Percentiles rank a stretch among this genome's conserved stretches.
Conservation (phyloP, 1,140 invertebrate genomes). For the Pachypeltis micranthus region DNA sequence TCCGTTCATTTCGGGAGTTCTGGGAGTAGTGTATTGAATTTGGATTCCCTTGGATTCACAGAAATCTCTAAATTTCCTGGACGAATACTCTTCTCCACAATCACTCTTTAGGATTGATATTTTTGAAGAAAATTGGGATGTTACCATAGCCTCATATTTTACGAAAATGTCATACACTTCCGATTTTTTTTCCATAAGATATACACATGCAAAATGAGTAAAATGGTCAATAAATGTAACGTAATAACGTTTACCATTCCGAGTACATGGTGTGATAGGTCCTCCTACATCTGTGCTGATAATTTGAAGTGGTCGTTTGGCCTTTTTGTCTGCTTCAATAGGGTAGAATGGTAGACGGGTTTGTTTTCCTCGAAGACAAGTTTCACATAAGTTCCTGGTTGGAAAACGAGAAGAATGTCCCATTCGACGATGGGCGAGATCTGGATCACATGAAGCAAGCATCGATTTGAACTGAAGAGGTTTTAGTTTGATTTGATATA, state of each 20-base stretch:
- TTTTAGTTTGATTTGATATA: no score
- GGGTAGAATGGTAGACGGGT: not conserved
- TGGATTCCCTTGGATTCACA: not conserved
- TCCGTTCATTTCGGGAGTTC: not conserved
- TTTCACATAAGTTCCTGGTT: no score
- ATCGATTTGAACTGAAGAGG: no score
- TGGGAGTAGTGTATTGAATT: constrained; percentile 3
- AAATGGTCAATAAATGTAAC: not conserved
- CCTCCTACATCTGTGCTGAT: not conserved
- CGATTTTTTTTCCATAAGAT: not conserved
- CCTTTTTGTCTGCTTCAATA: not conserved
- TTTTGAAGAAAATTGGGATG: not conserved
- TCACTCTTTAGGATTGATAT: not conserved
- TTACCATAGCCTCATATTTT: not conserved
- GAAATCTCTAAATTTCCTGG: not conserved
- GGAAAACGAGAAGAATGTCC: no score
- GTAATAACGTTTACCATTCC: not conserved
- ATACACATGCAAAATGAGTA: not conserved
- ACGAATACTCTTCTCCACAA: constrained; percentile 1
- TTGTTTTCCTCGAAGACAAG: not conserved
- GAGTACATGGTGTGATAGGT: not conserved
- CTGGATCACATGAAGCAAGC: no score
- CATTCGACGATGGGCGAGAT: no score
- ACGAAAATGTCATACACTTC: not conserved
- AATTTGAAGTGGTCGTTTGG: not conserved